Conservation (phyloP, 2,888 invertebrate species). For the Abrostola triplasia region DNA sequence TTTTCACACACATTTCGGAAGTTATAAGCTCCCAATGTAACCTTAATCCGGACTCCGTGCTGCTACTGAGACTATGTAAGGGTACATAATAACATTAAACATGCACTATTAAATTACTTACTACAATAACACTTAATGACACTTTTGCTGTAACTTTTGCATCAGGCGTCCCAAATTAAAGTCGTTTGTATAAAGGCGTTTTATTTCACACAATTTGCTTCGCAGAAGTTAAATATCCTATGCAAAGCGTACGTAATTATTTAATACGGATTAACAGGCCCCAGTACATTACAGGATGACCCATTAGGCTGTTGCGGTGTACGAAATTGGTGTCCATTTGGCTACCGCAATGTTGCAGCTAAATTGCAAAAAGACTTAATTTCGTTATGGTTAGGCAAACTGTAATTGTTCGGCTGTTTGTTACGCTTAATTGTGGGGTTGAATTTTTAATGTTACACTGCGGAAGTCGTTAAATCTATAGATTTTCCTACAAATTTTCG, state of each 20-base stretch:
- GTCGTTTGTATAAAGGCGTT: conserved; percentile 15
- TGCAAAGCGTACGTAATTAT: conserved; percentile 60
- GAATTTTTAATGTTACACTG: conserved; percentile 48
- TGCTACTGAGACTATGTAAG: too few species aligned
- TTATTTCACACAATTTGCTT: conserved; percentile 12
- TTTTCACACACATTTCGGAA: too few species aligned
- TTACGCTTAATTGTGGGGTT: conserved; percentile 42
- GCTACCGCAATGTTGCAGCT: conserved; percentile 50
- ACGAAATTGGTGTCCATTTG: conserved; percentile 59
- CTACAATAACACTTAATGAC: conserved; percentile 8
- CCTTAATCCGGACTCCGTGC: too few species aligned
- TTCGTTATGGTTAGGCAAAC: conserved; percentile 54
- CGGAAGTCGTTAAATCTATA: conserved; percentile 33
- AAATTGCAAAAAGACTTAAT: conserved; percentile 62
- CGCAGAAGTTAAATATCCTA: conserved; percentile 34
- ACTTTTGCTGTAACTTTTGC: conserved; percentile 31
- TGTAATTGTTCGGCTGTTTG: conserved; percentile 44
- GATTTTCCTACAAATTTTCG: background rate
- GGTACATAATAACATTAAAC: too few species aligned
- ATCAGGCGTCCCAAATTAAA: conserved; percentile 39
- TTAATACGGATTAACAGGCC: conserved; percentile 63
- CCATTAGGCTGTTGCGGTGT: conserved; percentile 52
- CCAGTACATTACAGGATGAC: conserved; percentile 55
- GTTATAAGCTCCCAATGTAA: too few species aligned
- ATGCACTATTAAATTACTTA: background rate